These are phyloP conservation scores for Cricetomys ansorgei DNA, from an alignment of 2,113 vertebrate species.

Conservation along the genomic window DNA sequence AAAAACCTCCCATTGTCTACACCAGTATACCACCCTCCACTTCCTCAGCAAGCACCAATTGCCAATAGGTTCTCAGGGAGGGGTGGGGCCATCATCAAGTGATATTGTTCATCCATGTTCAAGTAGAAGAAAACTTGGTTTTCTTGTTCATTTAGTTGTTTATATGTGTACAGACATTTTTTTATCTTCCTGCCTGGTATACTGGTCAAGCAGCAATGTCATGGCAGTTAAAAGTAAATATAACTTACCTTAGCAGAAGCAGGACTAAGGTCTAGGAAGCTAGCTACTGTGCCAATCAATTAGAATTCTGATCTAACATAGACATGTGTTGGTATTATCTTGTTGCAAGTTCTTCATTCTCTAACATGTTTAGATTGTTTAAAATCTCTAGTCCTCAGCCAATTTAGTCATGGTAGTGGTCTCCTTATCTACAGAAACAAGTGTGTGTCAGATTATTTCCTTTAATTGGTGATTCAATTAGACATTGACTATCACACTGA, in stretches of 20 bases:
- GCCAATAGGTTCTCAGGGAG: not conserved
- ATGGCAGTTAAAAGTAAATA: not conserved
- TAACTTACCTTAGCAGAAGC: not conserved
- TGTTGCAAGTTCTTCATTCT: constrained; percentile 77
- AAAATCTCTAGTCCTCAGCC: constrained; percentile 67
- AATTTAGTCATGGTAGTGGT: constrained; percentile 65
- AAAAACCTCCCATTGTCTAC: no score
- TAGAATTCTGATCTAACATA: constrained; percentile 68
- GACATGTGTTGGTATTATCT: constrained; percentile 68
- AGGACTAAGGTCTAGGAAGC: not conserved
- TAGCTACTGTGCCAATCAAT: not conserved
- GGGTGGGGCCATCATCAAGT: not conserved
- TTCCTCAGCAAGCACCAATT: no score
- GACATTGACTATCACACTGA: constrained; percentile 81
- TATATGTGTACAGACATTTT: not conserved
- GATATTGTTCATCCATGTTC: not conserved
- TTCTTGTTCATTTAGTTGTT: not conserved
- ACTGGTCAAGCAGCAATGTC: not conserved
- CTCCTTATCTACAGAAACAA: constrained; percentile 74
- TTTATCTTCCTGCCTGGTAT: not conserved
- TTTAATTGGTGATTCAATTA: constrained; percentile 85
- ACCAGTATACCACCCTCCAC: no score
- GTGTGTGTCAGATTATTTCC: constrained; percentile 78
- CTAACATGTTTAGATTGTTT: constrained; percentile 71
- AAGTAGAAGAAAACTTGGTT: not conserved